A percentile compares a stretch with the other conserved stretches of the same genome.
phyloP scores from a whole-genome alignment of 2,797 vertebrate genomes.

The Muscicapa comitata region DNA sequence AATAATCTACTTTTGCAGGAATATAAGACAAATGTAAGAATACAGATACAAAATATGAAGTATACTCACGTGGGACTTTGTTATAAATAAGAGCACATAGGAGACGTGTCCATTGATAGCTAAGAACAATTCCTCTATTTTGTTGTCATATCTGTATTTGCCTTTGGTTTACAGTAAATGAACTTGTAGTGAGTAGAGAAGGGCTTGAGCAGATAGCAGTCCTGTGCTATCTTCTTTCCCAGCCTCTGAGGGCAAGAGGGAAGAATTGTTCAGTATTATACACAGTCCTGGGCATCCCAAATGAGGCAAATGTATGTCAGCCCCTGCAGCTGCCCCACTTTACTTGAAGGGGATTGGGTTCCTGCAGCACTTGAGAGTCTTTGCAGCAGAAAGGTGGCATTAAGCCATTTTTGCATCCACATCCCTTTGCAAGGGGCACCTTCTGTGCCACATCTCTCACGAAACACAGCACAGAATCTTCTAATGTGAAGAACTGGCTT shows the following conservation, averaged over 20 bases:
- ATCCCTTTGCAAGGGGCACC: neutral
- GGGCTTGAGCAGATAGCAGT: neutral
- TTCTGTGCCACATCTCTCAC: neutral
- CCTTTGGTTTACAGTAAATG: neutral
- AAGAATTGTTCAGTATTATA: neutral
- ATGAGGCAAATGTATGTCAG: neutral
- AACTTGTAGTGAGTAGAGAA: neutral
- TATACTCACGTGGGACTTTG: neutral
- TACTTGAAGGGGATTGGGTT: neutral
- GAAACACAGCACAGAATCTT: neutral
- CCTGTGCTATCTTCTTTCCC: neutral
- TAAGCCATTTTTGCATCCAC: slow-evolving; percentile 11
- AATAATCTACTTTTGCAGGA: neutral
- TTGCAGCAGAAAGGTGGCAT: slow-evolving; percentile 4
- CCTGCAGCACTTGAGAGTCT: neutral
- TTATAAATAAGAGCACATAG: neutral
- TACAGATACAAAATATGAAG: neutral
- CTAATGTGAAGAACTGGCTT: neutral
- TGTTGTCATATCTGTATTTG: neutral
- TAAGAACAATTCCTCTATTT: neutral
- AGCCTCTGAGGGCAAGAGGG: neutral
- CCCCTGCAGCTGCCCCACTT: neutral
- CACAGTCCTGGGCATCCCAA: neutral
- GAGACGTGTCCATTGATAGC: rapidly evolving
- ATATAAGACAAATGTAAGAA: neutral